A percentile compares a stretch with the other conserved stretches of the same genome.
Conservation (phyloP, 2,113 vertebrate species). For the Seriola dumerili region DNA sequence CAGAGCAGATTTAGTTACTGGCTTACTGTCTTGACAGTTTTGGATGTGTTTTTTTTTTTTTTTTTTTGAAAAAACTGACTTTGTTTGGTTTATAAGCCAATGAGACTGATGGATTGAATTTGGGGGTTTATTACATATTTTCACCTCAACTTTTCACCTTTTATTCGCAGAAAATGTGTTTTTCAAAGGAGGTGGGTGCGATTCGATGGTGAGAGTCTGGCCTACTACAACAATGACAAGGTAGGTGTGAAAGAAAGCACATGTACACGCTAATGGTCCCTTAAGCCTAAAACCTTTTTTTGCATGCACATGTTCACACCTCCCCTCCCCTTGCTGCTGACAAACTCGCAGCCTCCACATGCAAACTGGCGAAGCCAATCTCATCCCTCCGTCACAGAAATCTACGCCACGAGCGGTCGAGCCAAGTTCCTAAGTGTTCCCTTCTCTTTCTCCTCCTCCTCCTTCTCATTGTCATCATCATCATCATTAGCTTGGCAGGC, state of each 20-base stretch:
- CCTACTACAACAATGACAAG: slow-evolving; percentile 96
- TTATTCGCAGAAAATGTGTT: slow-evolving; percentile 87
- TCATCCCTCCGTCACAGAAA: background rate
- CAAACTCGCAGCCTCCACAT: slow-evolving; percentile 1
- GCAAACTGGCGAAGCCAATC: slow-evolving; percentile 1
- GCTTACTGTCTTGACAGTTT: background rate
- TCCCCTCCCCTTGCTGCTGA: background rate
- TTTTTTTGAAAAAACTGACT: background rate
- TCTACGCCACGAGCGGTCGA: slow-evolving; percentile 13
- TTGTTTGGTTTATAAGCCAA: background rate
- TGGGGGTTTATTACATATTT: background rate
- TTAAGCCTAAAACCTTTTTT: background rate
- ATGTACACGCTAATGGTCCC: background rate
- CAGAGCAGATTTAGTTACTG: slow-evolving; percentile 12
- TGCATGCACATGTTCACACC: background rate
- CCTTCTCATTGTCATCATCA: slow-evolving; percentile 51
- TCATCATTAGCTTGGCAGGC: slow-evolving; percentile 67
- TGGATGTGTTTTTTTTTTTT: background rate
- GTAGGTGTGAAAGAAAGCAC: slow-evolving; percentile 74
- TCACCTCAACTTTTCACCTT: background rate
- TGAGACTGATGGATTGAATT: slow-evolving; percentile 2
- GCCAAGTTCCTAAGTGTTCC: slow-evolving; percentile 42
- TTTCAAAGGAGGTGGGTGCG: slow-evolving; percentile 97
- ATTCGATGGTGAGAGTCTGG: slow-evolving; percentile 91
- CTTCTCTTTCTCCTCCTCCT: slow-evolving; percentile 21